Percentiles rank a stretch among this genome's conserved stretches.
Evolutionary conservation across 2,888 invertebrate genomes (phyloP).

Genomic region (Melitaea athalia): DNA sequence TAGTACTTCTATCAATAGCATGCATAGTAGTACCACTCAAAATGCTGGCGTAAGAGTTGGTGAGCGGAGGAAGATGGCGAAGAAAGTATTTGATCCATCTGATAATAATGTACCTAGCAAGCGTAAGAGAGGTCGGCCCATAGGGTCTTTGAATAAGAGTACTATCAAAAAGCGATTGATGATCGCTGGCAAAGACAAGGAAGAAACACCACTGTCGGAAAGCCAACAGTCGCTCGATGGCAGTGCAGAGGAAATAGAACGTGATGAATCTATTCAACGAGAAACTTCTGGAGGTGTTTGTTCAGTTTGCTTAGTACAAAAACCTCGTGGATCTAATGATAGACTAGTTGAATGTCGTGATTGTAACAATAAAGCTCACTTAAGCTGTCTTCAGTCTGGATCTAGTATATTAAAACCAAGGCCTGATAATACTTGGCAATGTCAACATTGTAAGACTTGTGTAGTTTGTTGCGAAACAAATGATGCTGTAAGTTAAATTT

Average conservation of each 20-base stretch:
- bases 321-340: slow-evolving; percentile 82
- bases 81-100: slow-evolving; percentile 93
- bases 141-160: slow-evolving; percentile 83
- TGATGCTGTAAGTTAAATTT: slow-evolving; percentile 84
- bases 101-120: slow-evolving; percentile 89
- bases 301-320: slow-evolving; percentile 83
- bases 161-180: slow-evolving; percentile 79
- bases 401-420: slow-evolving; percentile 85
- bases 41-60: slow-evolving; percentile 80
- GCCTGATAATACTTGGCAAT: slow-evolving; percentile 90
- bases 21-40: slow-evolving; percentile 55
- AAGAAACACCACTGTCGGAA: slow-evolving; percentile 66
- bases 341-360: slow-evolving; percentile 86
- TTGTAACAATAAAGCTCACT: slow-evolving; percentile 88
- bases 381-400: slow-evolving; percentile 86
- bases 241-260: slow-evolving; percentile 73
- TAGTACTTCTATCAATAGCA: slow-evolving; percentile 56
- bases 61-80: slow-evolving; percentile 87
- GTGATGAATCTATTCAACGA: slow-evolving; percentile 65
- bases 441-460: slow-evolving; percentile 94
- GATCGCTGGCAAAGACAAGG: slow-evolving; percentile 63
- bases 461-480: slow-evolving; percentile 90
- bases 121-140: slow-evolving; percentile 86
- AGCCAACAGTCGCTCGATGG: slow-evolving; percentile 70
- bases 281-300: slow-evolving; percentile 83